Evolutionary conservation across 2,888 invertebrate species (phyloP).

Genomic region (Synergus gifuensis): DNA sequence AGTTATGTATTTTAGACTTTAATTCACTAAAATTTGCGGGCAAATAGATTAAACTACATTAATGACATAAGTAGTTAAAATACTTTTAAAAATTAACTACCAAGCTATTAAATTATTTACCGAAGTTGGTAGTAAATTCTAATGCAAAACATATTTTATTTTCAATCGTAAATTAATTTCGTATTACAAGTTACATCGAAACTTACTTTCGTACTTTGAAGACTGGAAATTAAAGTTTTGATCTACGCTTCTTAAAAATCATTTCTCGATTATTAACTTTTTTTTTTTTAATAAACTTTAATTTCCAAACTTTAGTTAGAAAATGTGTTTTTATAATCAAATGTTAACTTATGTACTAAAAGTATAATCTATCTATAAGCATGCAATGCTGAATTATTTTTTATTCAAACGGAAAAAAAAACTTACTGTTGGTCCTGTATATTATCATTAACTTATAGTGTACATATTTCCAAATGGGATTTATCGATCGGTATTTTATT

Average conservation of each 20-base stretch:
- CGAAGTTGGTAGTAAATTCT: slow-evolving; percentile 11
- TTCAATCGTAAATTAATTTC: slow-evolving; percentile 2
- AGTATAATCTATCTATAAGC: slow-evolving; percentile 15
- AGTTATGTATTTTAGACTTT: slow-evolving; percentile 16
- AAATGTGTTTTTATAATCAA: slow-evolving; percentile 31
- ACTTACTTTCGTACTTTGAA: background rate
- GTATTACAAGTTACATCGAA: slow-evolving; percentile 1
- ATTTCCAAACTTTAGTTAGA: background rate
- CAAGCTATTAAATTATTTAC: slow-evolving; percentile 37
- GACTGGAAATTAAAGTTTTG: slow-evolving; percentile 1
- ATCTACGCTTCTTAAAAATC: background rate
- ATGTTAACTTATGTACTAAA: slow-evolving; percentile 35
- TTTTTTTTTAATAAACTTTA: background rate
- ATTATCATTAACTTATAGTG: slow-evolving; percentile 56
- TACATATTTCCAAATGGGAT: slow-evolving; percentile 47
- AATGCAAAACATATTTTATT: slow-evolving; percentile 18
- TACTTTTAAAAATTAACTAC: slow-evolving; percentile 17
- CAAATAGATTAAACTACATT: slow-evolving; percentile 19
- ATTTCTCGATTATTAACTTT: background rate
- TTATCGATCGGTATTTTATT: background rate
- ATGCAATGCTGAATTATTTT: slow-evolving; percentile 32
- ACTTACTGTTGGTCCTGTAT: slow-evolving; percentile 38
- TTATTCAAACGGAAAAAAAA: slow-evolving; percentile 6
- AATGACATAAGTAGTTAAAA: background rate
- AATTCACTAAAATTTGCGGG: background rate